These are phyloP conservation scores for Steinernema khuongi DNA, from an alignment of 1,140 invertebrate genomes.

Conservation along the genomic window DNA sequence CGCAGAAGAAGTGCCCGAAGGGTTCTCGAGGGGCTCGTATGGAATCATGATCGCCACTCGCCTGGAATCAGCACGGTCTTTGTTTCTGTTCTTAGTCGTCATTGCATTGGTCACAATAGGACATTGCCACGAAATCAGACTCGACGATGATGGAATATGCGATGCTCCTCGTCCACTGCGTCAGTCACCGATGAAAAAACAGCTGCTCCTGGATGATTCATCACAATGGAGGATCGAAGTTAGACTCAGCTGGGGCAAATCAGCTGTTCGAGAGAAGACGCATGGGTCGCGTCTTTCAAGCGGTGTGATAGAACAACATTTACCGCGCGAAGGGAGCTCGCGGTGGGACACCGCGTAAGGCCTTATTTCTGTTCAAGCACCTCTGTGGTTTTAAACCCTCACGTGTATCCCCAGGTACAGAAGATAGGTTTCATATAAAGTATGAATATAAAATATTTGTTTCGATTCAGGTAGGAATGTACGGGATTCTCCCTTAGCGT, in stretches of 20 bases:
- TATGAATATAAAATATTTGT: too few species aligned
- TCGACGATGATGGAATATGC: too few species aligned
- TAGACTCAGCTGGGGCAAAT: not conserved
- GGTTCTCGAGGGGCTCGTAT: not conserved
- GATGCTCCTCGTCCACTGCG: too few species aligned
- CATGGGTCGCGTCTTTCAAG: not conserved
- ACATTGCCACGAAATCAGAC: not conserved
- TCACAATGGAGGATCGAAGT: not conserved
- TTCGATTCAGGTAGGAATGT: too few species aligned
- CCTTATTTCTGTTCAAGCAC: too few species aligned
- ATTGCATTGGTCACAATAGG: not conserved
- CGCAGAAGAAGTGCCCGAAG: not conserved
- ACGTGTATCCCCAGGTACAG: too few species aligned
- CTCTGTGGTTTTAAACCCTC: too few species aligned
- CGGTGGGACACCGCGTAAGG: not conserved
- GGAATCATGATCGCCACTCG: not conserved
- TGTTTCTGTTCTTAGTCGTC: not conserved
- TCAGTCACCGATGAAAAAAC: not conserved
- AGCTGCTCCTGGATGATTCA: not conserved
- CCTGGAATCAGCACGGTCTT: not conserved
- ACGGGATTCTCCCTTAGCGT: too few species aligned
- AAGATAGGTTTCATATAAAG: too few species aligned
- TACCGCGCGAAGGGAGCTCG: not conserved
- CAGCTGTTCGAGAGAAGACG: not conserved
- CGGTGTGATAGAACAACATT: not conserved